A percentile compares a stretch with the other conserved stretches of the same genome.
These are phyloP conservation scores for Cephus pygmeus DNA, from an alignment of 2,888 invertebrate genomes.

Conservation along the genomic window DNA sequence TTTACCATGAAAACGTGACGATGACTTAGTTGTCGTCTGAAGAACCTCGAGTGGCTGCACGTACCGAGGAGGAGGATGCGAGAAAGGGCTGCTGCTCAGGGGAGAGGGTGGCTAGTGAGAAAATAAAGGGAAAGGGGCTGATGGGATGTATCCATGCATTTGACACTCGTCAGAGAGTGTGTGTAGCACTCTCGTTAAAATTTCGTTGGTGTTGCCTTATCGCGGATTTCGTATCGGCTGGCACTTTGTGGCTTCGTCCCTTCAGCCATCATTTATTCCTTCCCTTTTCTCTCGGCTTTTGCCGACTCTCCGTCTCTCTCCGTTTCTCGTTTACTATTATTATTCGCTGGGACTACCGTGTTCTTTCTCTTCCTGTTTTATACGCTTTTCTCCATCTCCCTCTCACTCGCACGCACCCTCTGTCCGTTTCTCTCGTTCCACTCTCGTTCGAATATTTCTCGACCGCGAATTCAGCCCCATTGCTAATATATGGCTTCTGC, in stretches of 20 bases:
- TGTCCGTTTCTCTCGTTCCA: conserved; percentile 28
- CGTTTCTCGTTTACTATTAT: conserved; percentile 23
- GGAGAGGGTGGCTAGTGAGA: background rate
- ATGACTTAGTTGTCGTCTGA: background rate
- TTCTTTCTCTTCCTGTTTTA: conserved; percentile 35
- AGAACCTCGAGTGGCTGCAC: background rate
- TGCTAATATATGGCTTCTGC: conserved; percentile 59
- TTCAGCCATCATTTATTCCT: conserved; percentile 6
- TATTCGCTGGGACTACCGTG: conserved; percentile 41
- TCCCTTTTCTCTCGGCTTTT: background rate
- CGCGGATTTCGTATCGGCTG: background rate
- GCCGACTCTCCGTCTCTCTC: conserved; percentile 12
- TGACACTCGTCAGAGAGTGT: background rate
- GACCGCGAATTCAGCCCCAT: conserved; percentile 51
- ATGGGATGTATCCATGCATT: background rate
- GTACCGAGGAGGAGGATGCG: background rate
- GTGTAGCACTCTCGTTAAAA: background rate
- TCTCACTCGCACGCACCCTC: conserved; percentile 21
- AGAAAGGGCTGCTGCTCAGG: background rate
- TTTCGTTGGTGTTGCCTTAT: background rate
- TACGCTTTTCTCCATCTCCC: conserved; percentile 14
- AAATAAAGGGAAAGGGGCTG: background rate
- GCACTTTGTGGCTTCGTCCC: background rate
- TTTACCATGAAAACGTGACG: background rate
- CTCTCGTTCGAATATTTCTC: conserved; percentile 61